A percentile compares a stretch with the other conserved stretches of the same genome.
Evolutionary conservation across 35 echinoderm and acorn worm genomes (phyloP).

Genomic region (Ophiothrix spiculata): DNA sequence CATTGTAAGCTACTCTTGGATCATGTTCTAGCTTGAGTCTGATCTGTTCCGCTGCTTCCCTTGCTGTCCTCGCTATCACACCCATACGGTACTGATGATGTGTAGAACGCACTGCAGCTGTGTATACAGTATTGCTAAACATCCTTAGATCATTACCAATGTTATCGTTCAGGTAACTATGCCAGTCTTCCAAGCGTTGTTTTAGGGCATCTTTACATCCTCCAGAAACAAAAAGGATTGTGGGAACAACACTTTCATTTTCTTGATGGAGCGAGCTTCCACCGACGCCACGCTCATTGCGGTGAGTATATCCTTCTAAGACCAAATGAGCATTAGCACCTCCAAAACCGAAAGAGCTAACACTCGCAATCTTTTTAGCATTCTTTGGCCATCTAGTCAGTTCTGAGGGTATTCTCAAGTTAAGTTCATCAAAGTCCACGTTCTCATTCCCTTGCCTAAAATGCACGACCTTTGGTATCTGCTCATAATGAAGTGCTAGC

Average conservation of each 20-base stretch:
- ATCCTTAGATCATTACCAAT: conserved; percentile 63
- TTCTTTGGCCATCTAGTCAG: conserved; percentile 88
- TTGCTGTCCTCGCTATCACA: conserved; percentile 67
- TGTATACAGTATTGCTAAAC: conserved; percentile 73
- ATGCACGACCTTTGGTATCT: conserved; percentile 93
- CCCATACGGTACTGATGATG: conserved; percentile 81
- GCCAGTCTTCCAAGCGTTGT: conserved; percentile 76
- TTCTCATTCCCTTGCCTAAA: conserved; percentile 86
- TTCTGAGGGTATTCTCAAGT: conserved; percentile 75
- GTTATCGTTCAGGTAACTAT: conserved; percentile 62
- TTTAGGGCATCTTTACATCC: conserved; percentile 70
- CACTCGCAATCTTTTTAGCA: conserved; percentile 67
- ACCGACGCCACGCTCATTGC: conserved; percentile 6
- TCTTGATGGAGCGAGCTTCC: conserved; percentile 35
- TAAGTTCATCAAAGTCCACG: conserved; percentile 69
- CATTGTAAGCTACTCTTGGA: conserved; percentile 75
- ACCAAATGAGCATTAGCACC: conserved; percentile 96
- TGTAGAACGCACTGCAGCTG: conserved; percentile 61
- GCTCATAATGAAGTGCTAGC: conserved; percentile 66
- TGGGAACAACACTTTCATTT: conserved; percentile 47
- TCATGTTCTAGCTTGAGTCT: conserved; percentile 81
- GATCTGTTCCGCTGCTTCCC: conserved; percentile 79
- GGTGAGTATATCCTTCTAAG: conserved; percentile 72
- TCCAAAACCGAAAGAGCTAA: conserved; percentile 96
- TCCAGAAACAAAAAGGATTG: conserved; percentile 81